Base-by-base conservation (phyloP, 2,113 vertebrate species). In the Pachyramphus minor region DNA sequence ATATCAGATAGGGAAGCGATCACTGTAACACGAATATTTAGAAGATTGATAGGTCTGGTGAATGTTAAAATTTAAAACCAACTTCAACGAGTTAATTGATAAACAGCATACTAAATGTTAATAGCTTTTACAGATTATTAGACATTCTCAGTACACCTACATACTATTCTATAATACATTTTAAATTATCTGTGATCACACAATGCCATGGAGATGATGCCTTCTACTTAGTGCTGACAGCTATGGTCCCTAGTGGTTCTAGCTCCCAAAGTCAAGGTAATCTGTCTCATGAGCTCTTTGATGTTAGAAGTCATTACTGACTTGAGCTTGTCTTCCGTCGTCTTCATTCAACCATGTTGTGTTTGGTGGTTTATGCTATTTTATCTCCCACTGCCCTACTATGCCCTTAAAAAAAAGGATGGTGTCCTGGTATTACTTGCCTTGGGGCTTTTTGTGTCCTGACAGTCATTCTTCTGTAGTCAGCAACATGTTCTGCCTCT, bases 331-430 rank as follows among this genome's bases (percentile, higher is more conserved):
- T 50, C 68, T 56, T 86, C 35, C 15, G 85, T 72, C 55, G 27
- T 60, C 30, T 87, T 27, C 7, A 9, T 56, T 21, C 18, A 58
- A 47, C 7, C 24, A 53, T 17, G 81, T 47, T 24, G 15, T 19
- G 42, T 23, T 44, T 84, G 15, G 63, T 22, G 9, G 11, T 58
- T 80, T 39, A 23, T 3, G 14, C 14, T 84, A 49, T 80, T 76
- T 84, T 74, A 63, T 49, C 6, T 62, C 11, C 4, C 4, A 5
- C 20, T 2, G 2, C 1, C 3, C 35, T 11, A 9, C 6, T 8
- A 4, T 0, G 0, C 8, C 11, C 24, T 68, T 67, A 30, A 55
- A 64, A 78, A 64, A 56, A 49, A 53, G 3, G 2, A 62, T 14
- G 1, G 0, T 59, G 3, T 53, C 12, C 12, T 68, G 49, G 9